Percentiles rank a stretch among this genome's conserved stretches.
Evolutionary conservation across 2,888 invertebrate genomes (phyloP).

Genomic region (Dascillus cervinus): DNA sequence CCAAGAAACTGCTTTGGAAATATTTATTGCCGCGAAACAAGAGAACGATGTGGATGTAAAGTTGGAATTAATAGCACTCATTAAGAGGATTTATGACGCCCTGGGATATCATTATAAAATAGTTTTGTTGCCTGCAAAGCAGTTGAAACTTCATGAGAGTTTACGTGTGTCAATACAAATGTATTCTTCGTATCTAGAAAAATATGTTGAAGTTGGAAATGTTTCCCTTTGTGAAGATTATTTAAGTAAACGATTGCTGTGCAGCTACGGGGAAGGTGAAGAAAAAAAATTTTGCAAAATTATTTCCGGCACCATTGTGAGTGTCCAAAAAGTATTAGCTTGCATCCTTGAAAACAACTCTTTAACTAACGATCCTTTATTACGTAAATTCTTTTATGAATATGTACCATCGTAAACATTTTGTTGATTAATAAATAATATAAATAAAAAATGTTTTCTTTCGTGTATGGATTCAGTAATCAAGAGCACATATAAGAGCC

Average conservation of each 20-base stretch:
- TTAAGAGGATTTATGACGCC: constrained; percentile 54
- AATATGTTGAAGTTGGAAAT: constrained; percentile 66
- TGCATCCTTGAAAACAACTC: constrained; percentile 61
- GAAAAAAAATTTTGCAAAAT: constrained; percentile 56
- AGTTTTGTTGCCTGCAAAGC: constrained; percentile 52
- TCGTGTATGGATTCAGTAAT: constrained; percentile 37
- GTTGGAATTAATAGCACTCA: constrained; percentile 43
- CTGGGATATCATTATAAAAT: constrained; percentile 62
- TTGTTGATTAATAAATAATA: too few relatives aligned
- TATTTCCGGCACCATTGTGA: constrained; percentile 64
- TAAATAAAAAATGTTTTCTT: background rate
- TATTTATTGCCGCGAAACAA: constrained; percentile 55
- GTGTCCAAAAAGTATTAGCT: constrained; percentile 66
- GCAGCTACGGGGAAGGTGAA: constrained; percentile 55
- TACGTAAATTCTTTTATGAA: constrained; percentile 7
- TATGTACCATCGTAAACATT: too few relatives aligned
- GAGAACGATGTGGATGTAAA: too few relatives aligned
- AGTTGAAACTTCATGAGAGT: constrained; percentile 58
- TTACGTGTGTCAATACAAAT: constrained; percentile 63
- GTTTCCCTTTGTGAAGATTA: constrained; percentile 65
- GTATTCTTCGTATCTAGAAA: constrained; percentile 56
- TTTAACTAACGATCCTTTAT: constrained; percentile 25
- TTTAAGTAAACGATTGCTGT: constrained; percentile 69
- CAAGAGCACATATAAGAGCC: constrained; percentile 49
- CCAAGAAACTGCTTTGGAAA: constrained; percentile 61